Percentiles rank a stretch among this genome's conserved stretches.
Evolutionary conservation across 2,888 invertebrate species (phyloP).

Genomic region (Eledone cirrhosa): DNA sequence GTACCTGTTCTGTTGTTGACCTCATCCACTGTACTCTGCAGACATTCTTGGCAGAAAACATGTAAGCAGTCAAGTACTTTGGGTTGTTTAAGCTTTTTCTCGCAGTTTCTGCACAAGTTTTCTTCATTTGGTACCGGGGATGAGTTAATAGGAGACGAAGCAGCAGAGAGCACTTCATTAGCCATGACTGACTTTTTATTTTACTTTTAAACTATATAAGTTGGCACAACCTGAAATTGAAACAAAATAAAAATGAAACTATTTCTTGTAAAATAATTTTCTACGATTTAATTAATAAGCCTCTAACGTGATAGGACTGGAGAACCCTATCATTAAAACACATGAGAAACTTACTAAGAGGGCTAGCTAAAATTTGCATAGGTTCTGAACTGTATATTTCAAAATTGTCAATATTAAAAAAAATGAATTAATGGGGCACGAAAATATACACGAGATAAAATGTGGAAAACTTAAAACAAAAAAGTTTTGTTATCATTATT

Average conservation of each 20-base stretch:
- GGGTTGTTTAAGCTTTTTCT: conserved; percentile 78
- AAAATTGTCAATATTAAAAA: too few relatives aligned
- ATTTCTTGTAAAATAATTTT: not conserved
- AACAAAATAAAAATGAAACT: not conserved
- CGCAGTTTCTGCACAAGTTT: conserved; percentile 58
- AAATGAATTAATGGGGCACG: too few relatives aligned
- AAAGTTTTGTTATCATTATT: too few relatives aligned
- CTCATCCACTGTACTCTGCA: conserved; percentile 77
- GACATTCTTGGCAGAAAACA: conserved; percentile 91
- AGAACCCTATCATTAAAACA: not conserved
- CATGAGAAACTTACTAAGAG: not conserved
- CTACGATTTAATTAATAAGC: not conserved
- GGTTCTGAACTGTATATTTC: too few relatives aligned
- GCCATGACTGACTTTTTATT: conserved; percentile 16
- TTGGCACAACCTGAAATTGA: conserved; percentile 22
- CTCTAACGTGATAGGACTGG: not conserved
- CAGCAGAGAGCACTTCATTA: conserved; percentile 19
- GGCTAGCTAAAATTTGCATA: too few relatives aligned
- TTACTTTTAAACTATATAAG: not conserved
- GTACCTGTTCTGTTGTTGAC: conserved; percentile 26
- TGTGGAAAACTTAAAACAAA: too few relatives aligned
- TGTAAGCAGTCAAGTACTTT: conserved; percentile 92
- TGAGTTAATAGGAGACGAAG: conserved; percentile 40
- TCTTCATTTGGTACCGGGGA: conserved; percentile 41
- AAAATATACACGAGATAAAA: too few relatives aligned